Evolutionary conservation across 2,797 vertebrate species (phyloP), one percentile per base, ranked within the genome.

Genomic region (Falco concolor): DNA sequence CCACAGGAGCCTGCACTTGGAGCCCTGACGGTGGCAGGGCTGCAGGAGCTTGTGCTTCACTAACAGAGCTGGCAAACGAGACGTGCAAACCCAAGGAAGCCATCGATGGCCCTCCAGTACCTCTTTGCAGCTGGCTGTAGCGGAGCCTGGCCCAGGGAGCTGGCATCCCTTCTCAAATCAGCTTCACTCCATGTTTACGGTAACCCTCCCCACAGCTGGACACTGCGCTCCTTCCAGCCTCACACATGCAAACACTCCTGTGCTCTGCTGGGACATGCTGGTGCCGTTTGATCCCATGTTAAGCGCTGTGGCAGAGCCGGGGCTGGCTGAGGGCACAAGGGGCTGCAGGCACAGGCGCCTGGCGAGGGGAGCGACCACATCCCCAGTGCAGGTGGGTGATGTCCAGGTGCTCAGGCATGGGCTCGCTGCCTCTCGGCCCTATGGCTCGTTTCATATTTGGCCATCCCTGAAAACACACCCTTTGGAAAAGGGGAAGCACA

Each of bases 401-500:
- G 27, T 3, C 2, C 45, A 52, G 38, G 56, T 79, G 25, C 45
- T 47, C 6, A 6, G 75, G 67, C 67, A 83, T 6, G 28, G 59
- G 76, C 83, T 83, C 1, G 0, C 38, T 81, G 74, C 61, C 30
- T 67, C 67, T 12, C 50, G 49, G 83, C 53, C 32, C 61, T 5
- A 5, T 68, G 79, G 94, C 64, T 97, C 93, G 47, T 77, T 91
- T 90, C 30, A 13, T 44, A 79, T 89, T 96, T 90, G 50, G 25
- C 72, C 89, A 90, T 91, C 87, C 83, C 57, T 9, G 8, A 60
- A 78, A 84, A 18, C 3, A 23, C 85, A 81, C 65, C 59, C 44
- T 54, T 59, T 27, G 68, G 93, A 90, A 97, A 96, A 3, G 76
- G 69, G 68, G 92, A 96, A 96, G 90, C 32, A 20, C 34, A 74